Evolutionary conservation across 2,888 invertebrate genomes (phyloP), one percentile per base, ranked within the genome.

Genomic region (Gandaritis pyraliata): DNA sequence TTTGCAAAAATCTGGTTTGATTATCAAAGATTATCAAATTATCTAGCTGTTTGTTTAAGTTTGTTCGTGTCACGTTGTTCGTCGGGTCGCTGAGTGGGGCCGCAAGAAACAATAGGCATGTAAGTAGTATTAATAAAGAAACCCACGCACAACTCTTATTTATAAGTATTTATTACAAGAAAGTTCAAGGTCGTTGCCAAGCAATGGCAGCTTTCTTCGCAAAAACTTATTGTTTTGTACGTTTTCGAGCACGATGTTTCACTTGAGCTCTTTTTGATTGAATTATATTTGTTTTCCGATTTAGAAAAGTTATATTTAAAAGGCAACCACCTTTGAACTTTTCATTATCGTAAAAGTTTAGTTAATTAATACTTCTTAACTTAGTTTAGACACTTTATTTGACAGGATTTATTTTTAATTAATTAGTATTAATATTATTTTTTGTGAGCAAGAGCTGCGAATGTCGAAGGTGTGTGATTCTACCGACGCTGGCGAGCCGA

Each of bases 91-190:
- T 30, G 54, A 15, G 51, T n/a, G 15, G 57, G 38, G 29, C 23
- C 12, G 41, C 43, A 51, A 51, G 50, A 62, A 57, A 45, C 54
- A 61, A n/a, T 46, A 62, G 50, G 58, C 50, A 63, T n/a, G 63
- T 63, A 51, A 63, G 63, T 63, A 53, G 23, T 39, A 48, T 48
- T 60, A 23, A 7, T 38, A 38, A 5, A 10, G n/a, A 23, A 29
- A 52, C 7, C 23, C 10, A 47, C 33, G 8, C 13, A 30, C 48
- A 48, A 8, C 1, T 7, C 8, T 48, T 36, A 38, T 23, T 16
- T 41, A 12, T 47, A 36, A 47, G 30, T 52, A 38, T 58, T 47
- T 23, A 2, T 36, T 41, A 33, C n/a, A 13, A 0, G 13, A 47
- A 59, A 49, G 33, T 36, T 48, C 12, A 49, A 59, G 43, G 48